Evolutionary conservation across 2,888 invertebrate genomes (phyloP).

Genomic region (Glaucopsyche alexis): DNA sequence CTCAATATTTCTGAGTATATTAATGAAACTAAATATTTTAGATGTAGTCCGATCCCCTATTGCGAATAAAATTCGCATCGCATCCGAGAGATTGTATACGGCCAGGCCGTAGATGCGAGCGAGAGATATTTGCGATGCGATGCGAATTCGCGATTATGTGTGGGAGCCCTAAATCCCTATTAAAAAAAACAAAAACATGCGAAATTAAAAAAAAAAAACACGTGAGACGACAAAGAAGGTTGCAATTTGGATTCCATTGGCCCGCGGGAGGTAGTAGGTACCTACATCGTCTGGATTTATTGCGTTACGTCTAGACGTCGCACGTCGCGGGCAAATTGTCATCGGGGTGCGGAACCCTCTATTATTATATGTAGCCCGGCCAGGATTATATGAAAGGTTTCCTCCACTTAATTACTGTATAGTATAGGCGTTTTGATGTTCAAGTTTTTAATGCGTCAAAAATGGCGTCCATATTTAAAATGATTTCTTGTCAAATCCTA

Average conservation of each 20-base stretch:
- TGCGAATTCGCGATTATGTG: too few relatives aligned
- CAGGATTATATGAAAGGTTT: slow-evolving; percentile 29
- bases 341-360: slow-evolving; percentile 41
- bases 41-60: too few relatives aligned
- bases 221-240: slow-evolving; percentile 38
- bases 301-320: slow-evolving; percentile 54
- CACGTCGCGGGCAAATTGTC: slow-evolving; percentile 57
- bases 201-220: neutral
- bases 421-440: slow-evolving; percentile 17
- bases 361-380: slow-evolving; percentile 36
- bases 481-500: neutral
- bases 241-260: slow-evolving; percentile 40
- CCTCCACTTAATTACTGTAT: slow-evolving; percentile 16
- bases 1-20: too few relatives aligned
- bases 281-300: slow-evolving; percentile 44
- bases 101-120: too few relatives aligned
- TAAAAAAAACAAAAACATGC: neutral
- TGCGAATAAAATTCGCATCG: too few relatives aligned
- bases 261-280: slow-evolving; percentile 37
- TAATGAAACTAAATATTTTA: too few relatives aligned
- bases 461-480: neutral
- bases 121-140: too few relatives aligned
- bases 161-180: too few relatives aligned
- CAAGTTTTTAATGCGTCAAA: slow-evolving; percentile 13
- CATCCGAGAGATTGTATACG: too few relatives aligned